Conservation (phyloP, 2,113 vertebrate species). For the Podarcis muralis region DNA sequence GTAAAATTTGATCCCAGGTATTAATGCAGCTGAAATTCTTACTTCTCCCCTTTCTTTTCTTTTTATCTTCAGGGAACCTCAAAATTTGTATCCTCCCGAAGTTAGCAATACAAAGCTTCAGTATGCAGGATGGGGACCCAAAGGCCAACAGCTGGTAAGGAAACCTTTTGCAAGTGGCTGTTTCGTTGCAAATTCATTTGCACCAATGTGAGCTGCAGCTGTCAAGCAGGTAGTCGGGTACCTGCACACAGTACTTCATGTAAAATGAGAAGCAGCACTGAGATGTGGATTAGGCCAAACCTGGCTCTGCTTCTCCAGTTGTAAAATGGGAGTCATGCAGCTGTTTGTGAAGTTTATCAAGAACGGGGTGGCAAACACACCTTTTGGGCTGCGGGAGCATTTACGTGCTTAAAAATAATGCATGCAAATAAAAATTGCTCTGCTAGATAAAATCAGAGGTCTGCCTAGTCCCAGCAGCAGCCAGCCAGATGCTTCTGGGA, state of each 20-base stretch:
- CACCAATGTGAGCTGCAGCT: background rate
- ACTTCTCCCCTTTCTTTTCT: slow-evolving; percentile 14
- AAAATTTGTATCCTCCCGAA: slow-evolving; percentile 93
- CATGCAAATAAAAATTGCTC: background rate
- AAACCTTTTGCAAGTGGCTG: slow-evolving; percentile 28
- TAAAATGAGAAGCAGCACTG: background rate
- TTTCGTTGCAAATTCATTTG: background rate
- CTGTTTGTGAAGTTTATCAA: background rate
- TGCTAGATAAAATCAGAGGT: background rate
- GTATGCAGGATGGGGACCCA: slow-evolving; percentile 95
- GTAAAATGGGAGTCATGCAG: background rate
- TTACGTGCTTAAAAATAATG: background rate
- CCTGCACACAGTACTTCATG: background rate
- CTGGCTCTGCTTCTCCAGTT: background rate
- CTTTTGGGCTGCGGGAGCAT: background rate
- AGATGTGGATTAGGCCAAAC: background rate
- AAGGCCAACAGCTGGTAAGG: slow-evolving; percentile 96
- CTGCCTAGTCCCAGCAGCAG: background rate
- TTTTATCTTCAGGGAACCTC: slow-evolving; percentile 84
- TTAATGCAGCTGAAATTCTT: slow-evolving; percentile 24
- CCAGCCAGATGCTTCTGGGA: background rate
- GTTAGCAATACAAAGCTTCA: slow-evolving; percentile 93
- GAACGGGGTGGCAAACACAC: background rate
- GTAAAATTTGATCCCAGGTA: background rate
- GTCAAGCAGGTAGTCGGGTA: background rate